phyloP scores from a whole-genome alignment of 1,140 invertebrate species.

The Drosophila eugracilis region DNA sequence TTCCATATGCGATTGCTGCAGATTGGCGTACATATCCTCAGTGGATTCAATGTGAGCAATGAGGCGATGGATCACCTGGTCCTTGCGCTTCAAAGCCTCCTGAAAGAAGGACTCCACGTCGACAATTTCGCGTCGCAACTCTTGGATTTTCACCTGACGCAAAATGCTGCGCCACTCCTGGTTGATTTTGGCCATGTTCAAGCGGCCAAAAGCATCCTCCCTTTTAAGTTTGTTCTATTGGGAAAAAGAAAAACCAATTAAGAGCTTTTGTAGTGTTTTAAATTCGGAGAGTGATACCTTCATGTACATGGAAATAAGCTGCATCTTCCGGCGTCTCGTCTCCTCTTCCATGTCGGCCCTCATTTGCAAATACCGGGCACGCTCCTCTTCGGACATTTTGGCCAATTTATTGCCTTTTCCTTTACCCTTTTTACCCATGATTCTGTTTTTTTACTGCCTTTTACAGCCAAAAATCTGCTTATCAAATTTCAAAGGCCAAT shows the following conservation, averaged over 20 bases:
- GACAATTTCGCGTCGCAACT: slow-evolving; percentile 89
- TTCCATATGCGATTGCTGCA: slow-evolving; percentile 88
- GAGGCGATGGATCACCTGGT: slow-evolving; percentile 88
- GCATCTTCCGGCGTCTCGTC: slow-evolving; percentile 90
- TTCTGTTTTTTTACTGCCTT: slow-evolving; percentile 30
- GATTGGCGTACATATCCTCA: slow-evolving; percentile 88
- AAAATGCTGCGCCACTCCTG: slow-evolving; percentile 92
- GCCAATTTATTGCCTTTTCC: slow-evolving; percentile 90
- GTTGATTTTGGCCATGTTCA: slow-evolving; percentile 93
- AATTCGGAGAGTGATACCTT: slow-evolving; percentile 86
- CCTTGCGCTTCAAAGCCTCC: slow-evolving; percentile 87
- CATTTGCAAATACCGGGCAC: slow-evolving; percentile 91
- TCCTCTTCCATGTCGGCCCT: slow-evolving; percentile 92
- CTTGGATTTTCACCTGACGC: slow-evolving; percentile 90
- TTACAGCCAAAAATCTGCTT: slow-evolving; percentile 41
- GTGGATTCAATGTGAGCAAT: slow-evolving; percentile 88
- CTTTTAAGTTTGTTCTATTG: slow-evolving; percentile 91
- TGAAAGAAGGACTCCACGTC: slow-evolving; percentile 84
- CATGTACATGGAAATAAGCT: slow-evolving; percentile 90
- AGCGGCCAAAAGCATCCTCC: slow-evolving; percentile 90
- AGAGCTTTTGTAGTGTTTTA: not conserved
- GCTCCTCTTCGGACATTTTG: slow-evolving; percentile 93
- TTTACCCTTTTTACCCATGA: slow-evolving; percentile 89
- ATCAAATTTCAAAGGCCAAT: slow-evolving; percentile 60
- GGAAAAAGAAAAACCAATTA: no score